Evolutionary conservation across 23 tunicate genomes (phyloP).

Genomic region (Ciona savignyi): DNA sequence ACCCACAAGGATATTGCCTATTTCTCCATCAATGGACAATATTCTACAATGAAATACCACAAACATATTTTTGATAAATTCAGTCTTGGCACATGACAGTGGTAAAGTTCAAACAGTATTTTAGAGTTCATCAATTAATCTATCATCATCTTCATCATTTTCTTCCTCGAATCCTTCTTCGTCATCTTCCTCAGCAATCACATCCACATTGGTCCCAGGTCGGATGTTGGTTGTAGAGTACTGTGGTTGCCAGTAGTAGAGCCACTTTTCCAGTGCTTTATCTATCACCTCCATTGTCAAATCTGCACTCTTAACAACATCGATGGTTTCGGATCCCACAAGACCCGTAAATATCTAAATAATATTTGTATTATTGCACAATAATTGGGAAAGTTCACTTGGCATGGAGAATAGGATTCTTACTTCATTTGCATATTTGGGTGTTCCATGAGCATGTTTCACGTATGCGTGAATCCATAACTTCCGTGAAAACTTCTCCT

Average conservation of each 20-base stretch:
- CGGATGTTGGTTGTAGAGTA: slow-evolving; percentile 10
- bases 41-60: no score
- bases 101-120: no score
- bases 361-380: background rate
- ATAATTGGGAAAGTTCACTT: background rate
- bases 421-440: slow-evolving; percentile 19
- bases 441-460: slow-evolving; percentile 8
- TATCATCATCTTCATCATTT: slow-evolving; percentile 4
- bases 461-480: slow-evolving; percentile 11
- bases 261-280: slow-evolving; percentile 35
- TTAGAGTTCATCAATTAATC: background rate
- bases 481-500: slow-evolving; percentile 2
- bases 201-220: slow-evolving; percentile 3
- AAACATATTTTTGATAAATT: no score
- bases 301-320: slow-evolving; percentile 7
- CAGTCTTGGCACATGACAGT: no score
- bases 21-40: no score
- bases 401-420: no score
- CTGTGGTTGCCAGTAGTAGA: slow-evolving; percentile 48
- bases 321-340: slow-evolving; percentile 9
- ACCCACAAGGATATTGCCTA: no score
- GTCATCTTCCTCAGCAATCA: background rate
- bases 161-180: slow-evolving; percentile 4
- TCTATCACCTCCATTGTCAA: slow-evolving; percentile 13
- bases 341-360: slow-evolving; percentile 38